These are phyloP conservation scores for Taphrorychus bicolor DNA, from an alignment of 2,888 invertebrate genomes.

Conservation along the genomic window DNA sequence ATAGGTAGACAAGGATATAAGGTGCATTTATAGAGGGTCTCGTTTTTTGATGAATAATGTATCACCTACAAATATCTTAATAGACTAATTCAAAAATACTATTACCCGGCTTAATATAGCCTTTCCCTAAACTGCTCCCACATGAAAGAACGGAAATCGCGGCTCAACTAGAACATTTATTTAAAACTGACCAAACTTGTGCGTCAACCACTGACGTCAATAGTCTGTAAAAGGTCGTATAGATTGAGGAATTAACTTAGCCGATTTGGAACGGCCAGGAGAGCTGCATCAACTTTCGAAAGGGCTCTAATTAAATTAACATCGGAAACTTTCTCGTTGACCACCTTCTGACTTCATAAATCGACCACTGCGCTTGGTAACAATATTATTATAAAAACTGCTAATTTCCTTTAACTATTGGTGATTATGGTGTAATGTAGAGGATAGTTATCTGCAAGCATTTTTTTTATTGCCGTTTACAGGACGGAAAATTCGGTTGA, in stretches of 20 bases:
- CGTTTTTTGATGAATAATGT: too few species aligned
- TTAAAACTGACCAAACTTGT: conserved; percentile 39
- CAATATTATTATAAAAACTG: not conserved
- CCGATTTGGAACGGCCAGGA: conserved; percentile 13
- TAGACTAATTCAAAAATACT: too few species aligned
- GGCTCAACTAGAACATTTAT: conserved; percentile 19
- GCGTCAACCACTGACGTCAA: conserved; percentile 53
- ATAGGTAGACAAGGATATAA: too few species aligned
- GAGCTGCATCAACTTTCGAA: not conserved
- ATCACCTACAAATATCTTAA: too few species aligned
- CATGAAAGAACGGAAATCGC: conserved; percentile 14
- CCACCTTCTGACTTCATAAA: not conserved
- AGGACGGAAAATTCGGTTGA: conserved; percentile 11
- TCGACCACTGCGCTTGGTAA: not conserved
- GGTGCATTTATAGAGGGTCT: too few species aligned
- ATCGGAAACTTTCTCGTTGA: not conserved
- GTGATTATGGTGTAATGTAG: not conserved
- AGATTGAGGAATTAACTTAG: conserved; percentile 45
- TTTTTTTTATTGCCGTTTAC: not conserved
- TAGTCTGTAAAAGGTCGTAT: conserved; percentile 51
- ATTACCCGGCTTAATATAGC: too few species aligned
- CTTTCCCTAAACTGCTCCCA: conserved; percentile 14
- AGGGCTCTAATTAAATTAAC: not conserved
- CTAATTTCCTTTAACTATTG: not conserved
- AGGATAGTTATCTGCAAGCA: not conserved